Percentiles rank a stretch among this genome's conserved stretches.
Evolutionary conservation across 2,797 vertebrate genomes (phyloP).

Genomic region (Channallabes apus): DNA sequence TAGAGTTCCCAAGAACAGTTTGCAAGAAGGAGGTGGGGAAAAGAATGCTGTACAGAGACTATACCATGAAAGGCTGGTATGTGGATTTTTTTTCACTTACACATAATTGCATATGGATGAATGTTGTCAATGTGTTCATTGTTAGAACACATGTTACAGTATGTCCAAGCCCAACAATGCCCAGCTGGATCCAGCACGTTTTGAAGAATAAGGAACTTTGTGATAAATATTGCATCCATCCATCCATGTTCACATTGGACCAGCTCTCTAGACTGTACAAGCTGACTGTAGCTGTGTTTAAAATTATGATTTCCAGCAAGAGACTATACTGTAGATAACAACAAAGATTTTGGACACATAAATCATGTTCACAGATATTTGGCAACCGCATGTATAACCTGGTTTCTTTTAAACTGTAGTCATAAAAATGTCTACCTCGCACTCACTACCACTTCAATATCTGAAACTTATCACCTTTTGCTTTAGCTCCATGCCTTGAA

Average conservation of each 20-base stretch:
- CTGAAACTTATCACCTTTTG: background rate
- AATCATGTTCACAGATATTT: background rate
- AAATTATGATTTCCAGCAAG: background rate
- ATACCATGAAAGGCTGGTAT: conserved; percentile 98
- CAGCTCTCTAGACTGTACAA: background rate
- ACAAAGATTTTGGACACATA: background rate
- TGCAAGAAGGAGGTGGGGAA: conserved; percentile 97
- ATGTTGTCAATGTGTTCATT: background rate
- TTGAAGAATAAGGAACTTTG: too few species aligned
- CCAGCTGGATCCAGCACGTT: too few species aligned
- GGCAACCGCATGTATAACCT: background rate
- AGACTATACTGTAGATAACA: background rate
- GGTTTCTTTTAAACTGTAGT: background rate
- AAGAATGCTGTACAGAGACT: conserved; percentile 96
- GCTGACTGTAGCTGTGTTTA: background rate
- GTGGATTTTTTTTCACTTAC: conserved; percentile 51
- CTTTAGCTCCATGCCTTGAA: background rate
- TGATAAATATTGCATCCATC: too few species aligned
- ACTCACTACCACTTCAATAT: background rate
- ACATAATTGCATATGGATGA: too few species aligned
- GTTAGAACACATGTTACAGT: background rate
- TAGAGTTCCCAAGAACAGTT: conserved; percentile 96
- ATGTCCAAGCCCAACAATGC: too few species aligned
- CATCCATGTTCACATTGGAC: background rate
- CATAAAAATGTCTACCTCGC: background rate